Evolutionary conservation across 2,888 invertebrate genomes (phyloP), one percentile per base, ranked within the genome.

Genomic region (Drosophila subsilvestris): DNA sequence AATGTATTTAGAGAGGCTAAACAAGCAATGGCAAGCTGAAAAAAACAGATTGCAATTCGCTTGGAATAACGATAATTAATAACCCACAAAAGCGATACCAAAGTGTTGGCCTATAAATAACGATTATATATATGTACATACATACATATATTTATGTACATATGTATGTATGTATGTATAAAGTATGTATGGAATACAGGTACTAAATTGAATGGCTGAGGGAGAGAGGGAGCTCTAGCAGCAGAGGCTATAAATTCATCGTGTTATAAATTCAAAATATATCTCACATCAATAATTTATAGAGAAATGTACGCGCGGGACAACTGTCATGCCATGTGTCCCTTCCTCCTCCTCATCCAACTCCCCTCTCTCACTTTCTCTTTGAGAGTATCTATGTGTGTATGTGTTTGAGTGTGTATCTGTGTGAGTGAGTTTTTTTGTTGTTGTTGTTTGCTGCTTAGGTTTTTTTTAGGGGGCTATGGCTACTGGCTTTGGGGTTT

Each of bases 251-350:
- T 82, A 84, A 85, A 85, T 85, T 82, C 65, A 73, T 60, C 69
- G 71, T 69, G 75, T 78, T 84, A 78, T 82, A 78, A 79, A 85
- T 87, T 85, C 86, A 88, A 37, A 82, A 85, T 87, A 72, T 88
- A 78, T 83, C 85, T 81, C 85, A 75, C 80, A 82, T 89, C 76
- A 86, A 89, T 87, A 86, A 89, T 86, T 86, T 89, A 89, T 86
- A 73, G 72, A 71, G 76, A 86, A 37, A 37, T 37, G 37, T 89
- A 86, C 85, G 74, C 85, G 69, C 59, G 85, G 89, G 89, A 86
- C 89, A 78, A 89, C 86, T 86, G 89, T 89, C 86, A 86, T 81
- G 82, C 85, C 54, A 67, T 76, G 66, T 14, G 14, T 37, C 0
- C 14, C 14, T 69, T 67, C 42, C 58, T 58, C 37, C 14, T 14